Evolutionary conservation across 2,113 vertebrate species (phyloP), one percentile per base, ranked within the genome.

Genomic region (Takifugu flavidus): DNA sequence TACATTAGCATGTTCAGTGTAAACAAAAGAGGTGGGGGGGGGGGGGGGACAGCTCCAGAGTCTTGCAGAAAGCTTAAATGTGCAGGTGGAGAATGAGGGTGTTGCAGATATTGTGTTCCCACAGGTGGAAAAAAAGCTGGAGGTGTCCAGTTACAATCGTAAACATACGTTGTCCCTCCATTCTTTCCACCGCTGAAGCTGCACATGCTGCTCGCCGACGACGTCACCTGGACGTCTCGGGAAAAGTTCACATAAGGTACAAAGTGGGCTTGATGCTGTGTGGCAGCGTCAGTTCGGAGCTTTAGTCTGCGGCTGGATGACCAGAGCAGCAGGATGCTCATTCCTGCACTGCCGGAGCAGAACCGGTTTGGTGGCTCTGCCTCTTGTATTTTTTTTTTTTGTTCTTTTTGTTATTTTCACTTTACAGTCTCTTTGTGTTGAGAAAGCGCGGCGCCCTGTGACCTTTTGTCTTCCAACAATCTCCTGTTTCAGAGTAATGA

Each of bases 321-420:
- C 31, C 62, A 42, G 52, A 54, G 55, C 74, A 60, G 3, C 20
- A 4, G 59, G 62, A n/a, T 44, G 71, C 76, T 78, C 56, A 77
- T 82, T 77, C 70, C 55, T 68, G 27, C 62, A 49, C 49, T 49
- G 44, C 54, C 27, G 52, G 7, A 3, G 51, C 1, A 66, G 27
- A 84, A 81, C 85, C 62, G 74, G 81, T 88, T 82, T 71, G 59
- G 59, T 69, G 62, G 70, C 69, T 79, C 58, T 62, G 57, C 69
- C 75, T 75, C 20, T 20, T 20, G 20, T 20, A 1, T 20, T 50
- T 59, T 67, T 70, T 39, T 11, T 6, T 10, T 10, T 11, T 39
- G 11, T 39, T 39, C 7, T 39, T 11, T 3, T 45, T 45, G 12
- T 13, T 13, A 45, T 14, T 61, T 79, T 49, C n/a, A 65, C 34